phyloP scores from a whole-genome alignment of 1,140 invertebrate species.

The Drosophila arizonae region DNA sequence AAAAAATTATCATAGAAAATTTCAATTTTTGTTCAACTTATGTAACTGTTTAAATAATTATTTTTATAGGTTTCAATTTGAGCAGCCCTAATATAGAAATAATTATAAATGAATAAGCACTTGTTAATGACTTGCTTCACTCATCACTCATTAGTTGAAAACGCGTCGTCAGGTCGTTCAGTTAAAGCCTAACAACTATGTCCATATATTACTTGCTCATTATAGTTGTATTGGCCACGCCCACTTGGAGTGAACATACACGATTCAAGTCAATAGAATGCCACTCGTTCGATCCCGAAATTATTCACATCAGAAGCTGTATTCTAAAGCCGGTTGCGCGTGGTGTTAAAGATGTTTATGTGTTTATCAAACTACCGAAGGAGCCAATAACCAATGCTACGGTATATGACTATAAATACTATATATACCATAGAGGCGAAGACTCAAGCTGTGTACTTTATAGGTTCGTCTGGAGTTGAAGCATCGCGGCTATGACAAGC shows the following conservation, averaged over 20 bases:
- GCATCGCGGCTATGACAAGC: background rate
- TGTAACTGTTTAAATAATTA: too few species aligned
- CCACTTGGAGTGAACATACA: background rate
- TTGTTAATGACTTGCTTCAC: too few species aligned
- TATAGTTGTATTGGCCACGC: background rate
- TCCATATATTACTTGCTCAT: background rate
- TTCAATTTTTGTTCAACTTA: too few species aligned
- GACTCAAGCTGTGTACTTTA: background rate
- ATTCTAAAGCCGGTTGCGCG: constrained; percentile 28
- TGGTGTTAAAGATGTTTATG: constrained; percentile 21
- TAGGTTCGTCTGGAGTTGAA: background rate
- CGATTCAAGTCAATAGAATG: constrained; percentile 24
- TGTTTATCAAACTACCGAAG: constrained; percentile 3
- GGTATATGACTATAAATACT: background rate
- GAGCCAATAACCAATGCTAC: constrained; percentile 25
- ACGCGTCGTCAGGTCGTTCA: too few species aligned
- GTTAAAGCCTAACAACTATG: too few species aligned
- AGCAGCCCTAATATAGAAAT: too few species aligned
- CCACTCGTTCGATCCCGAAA: constrained; percentile 6
- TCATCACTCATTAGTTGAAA: too few species aligned
- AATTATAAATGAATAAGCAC: too few species aligned
- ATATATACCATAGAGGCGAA: background rate
- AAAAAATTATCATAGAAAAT: too few species aligned
- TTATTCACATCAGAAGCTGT: constrained; percentile 5
- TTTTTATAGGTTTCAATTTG: too few species aligned